phyloP scores from a whole-genome alignment of 2,797 vertebrate genomes.

The Oreortyx pictus region DNA sequence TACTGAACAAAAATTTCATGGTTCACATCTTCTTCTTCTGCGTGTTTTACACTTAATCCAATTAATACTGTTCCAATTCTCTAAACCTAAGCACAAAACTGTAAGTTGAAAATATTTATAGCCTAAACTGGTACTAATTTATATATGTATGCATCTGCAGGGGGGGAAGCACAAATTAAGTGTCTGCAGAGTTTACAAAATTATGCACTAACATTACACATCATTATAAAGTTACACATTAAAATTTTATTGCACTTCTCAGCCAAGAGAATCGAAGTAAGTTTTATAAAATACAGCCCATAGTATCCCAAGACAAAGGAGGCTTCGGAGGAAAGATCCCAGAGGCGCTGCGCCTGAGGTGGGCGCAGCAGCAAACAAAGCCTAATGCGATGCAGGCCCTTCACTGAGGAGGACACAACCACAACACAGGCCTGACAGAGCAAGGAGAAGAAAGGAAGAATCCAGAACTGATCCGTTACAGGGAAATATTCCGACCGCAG shows the following conservation, averaged over 20 bases:
- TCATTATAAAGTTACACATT: not conserved
- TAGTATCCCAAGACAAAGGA: not conserved
- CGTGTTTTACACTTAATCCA: not conserved
- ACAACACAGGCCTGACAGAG: not conserved
- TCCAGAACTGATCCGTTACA: not conserved
- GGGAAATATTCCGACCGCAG: not conserved
- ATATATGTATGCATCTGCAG: not conserved
- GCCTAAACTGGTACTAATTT: not conserved
- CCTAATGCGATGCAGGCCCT: not conserved
- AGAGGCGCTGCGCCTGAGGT: not conserved
- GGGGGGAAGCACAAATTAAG: not conserved
- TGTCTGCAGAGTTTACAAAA: not conserved
- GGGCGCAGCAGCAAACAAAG: slow-evolving; percentile 6
- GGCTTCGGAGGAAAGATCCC: not conserved
- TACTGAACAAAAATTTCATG: not conserved
- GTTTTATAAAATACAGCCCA: not conserved
- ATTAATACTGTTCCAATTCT: not conserved
- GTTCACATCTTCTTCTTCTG: not conserved
- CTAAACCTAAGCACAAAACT: not conserved
- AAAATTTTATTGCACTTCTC: not conserved
- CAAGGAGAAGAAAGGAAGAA: not conserved
- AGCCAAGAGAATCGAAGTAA: not conserved
- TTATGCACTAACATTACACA: not conserved
- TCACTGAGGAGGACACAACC: not conserved
- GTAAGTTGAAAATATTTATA: not conserved